Conservation (phyloP, 2,113 vertebrate species). For the Bos taurus region ARS-UCD2.0 NC_037355.1:35505501-35506000, state of each 20-base stretch:
- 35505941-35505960: not conserved
- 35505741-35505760: not conserved
- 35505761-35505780: not conserved
- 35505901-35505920: not conserved
- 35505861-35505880: not conserved
- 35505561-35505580: not conserved
- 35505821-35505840: not conserved
- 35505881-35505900: not conserved
- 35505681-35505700: not conserved
- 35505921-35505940: conserved; percentile 9
- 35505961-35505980: not conserved
- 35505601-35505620: not conserved
- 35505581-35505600: not conserved
- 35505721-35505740: not conserved
- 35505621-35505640: not conserved
- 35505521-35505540: not conserved
- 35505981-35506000: not conserved
- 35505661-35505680: not conserved
- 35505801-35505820: not conserved
- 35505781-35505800: not conserved
- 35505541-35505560: not conserved
- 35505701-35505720: not conserved
- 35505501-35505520: not conserved
- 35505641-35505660: not conserved
- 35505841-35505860: not conserved